Conservation (phyloP, 1,140 invertebrate species). For the Nymphalis io region DNA sequence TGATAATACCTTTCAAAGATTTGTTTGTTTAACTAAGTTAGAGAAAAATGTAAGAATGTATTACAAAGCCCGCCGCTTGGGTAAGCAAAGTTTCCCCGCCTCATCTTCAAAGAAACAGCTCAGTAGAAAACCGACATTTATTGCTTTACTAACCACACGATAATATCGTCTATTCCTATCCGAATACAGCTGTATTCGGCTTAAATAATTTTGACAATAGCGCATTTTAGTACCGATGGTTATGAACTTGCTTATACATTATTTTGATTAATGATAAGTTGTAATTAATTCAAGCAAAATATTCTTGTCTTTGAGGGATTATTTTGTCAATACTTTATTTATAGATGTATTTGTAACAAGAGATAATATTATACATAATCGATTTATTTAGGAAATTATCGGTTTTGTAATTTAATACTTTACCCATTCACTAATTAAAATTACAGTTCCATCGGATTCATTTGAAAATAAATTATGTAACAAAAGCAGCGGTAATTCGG, state of each 20-base stretch:
- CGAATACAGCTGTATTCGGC: background rate
- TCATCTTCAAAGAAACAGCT: slow-evolving; percentile 19
- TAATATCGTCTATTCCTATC: background rate
- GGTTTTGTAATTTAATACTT: no score
- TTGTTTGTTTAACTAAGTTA: slow-evolving; percentile 17
- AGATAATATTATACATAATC: no score
- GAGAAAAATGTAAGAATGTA: slow-evolving; percentile 8
- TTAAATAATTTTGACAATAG: background rate
- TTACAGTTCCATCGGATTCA: no score
- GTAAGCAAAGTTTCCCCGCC: slow-evolving; percentile 7
- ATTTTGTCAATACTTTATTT: background rate
- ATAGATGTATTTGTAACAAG: no score
- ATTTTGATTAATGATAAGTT: background rate
- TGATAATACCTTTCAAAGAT: slow-evolving; percentile 2
- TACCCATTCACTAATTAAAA: no score
- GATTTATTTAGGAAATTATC: no score
- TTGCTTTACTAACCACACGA: background rate
- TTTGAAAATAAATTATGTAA: no score
- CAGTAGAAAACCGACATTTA: slow-evolving; percentile 13
- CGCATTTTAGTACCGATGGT: background rate
- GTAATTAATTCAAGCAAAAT: slow-evolving; percentile 9
- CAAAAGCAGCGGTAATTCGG: slow-evolving; percentile 5
- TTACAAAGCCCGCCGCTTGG: slow-evolving; percentile 2
- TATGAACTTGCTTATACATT: background rate
- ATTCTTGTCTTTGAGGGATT: background rate